Base-by-base conservation (phyloP, 2,797 vertebrate species). In the Botia kubotai region DNA sequence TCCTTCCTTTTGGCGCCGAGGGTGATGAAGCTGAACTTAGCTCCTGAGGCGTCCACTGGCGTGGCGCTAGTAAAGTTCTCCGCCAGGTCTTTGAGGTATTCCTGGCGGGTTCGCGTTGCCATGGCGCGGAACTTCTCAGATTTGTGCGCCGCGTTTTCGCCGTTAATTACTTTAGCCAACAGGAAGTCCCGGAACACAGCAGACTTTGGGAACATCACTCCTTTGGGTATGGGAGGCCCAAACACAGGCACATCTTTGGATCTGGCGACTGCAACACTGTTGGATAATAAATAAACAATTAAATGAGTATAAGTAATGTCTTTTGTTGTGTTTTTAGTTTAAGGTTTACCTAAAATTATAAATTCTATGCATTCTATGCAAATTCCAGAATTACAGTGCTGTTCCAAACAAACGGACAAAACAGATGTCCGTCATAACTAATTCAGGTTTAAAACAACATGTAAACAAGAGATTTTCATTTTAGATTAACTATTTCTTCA, bases 151-250 rank as follows among this genome's bases (percentile, higher is more conserved):
- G 95, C 94, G 0, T 96, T 96, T 86, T 96, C 95, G 29, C 92
- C 95, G 58, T 96, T 96, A 86, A 96, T 95, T 55, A 96, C 94
- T 92, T 96, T 96, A 77, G 95, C 94, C 89, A 96, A 88, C 21
- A 96, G 94, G 86, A 96, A 96, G 94, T 96, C 95, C 93, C 95
- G 92, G 85, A 96, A 96, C 52, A 96, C 95, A 1, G 95, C 95
- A 4, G 95, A 96, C 81, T 96, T 95, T 11, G 95, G 95, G 82
- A 96, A 96, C 75, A 94, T 96, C 52, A 95, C 94, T 55, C 94
- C 95, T 89, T 95, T 95, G 75, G 95, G 95, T 84, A 96, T 95
- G 6, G 94, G 94, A 60, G 95, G 95, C 17, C 95, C 95, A 0
- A 96, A 96, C 0, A 93, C 87, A 16, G 95, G 95, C n/a, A 96